Percentiles rank a stretch among this genome's conserved stretches.
These are phyloP conservation scores for Apocheima hispidaria DNA, from an alignment of 2,888 invertebrate species.

Conservation along the genomic window DNA sequence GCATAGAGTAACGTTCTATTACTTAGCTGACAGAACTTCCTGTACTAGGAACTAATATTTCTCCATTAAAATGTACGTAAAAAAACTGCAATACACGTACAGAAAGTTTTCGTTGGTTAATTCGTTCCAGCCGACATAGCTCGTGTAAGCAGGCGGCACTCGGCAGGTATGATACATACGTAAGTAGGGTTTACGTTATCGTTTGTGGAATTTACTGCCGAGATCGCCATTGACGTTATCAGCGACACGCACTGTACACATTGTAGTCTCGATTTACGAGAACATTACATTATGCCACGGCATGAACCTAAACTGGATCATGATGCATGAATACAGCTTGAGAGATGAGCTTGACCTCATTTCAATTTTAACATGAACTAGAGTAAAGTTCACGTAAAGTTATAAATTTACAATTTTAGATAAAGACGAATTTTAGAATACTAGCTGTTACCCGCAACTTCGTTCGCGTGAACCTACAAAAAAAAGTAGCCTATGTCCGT, in stretches of 20 bases:
- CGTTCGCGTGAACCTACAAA: too few species aligned
- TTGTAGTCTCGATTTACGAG: slow-evolving; percentile 28
- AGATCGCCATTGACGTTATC: slow-evolving; percentile 35
- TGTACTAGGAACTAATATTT: too few species aligned
- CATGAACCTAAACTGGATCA: neutral
- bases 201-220: slow-evolving; percentile 22
- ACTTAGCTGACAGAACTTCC: too few species aligned
- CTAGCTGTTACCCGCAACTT: too few species aligned
- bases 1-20: too few species aligned
- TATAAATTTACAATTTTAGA: too few species aligned
- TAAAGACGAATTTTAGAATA: too few species aligned
- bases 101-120: neutral
- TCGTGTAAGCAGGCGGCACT: neutral
- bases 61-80: too few species aligned
- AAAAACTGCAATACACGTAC: neutral
- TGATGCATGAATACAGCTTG: neutral
- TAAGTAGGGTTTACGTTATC: slow-evolving; percentile 28
- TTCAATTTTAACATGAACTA: too few species aligned
- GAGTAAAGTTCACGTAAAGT: neutral
- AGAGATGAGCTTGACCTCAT: neutral
- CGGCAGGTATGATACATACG: slow-evolving; percentile 15
- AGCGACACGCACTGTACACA: slow-evolving; percentile 22
- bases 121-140: neutral
- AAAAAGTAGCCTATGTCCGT: too few species aligned
- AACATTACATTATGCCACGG: slow-evolving; percentile 16